phyloP scores from a whole-genome alignment of 2,113 vertebrate genomes.

The Ochotona princeps region DNA sequence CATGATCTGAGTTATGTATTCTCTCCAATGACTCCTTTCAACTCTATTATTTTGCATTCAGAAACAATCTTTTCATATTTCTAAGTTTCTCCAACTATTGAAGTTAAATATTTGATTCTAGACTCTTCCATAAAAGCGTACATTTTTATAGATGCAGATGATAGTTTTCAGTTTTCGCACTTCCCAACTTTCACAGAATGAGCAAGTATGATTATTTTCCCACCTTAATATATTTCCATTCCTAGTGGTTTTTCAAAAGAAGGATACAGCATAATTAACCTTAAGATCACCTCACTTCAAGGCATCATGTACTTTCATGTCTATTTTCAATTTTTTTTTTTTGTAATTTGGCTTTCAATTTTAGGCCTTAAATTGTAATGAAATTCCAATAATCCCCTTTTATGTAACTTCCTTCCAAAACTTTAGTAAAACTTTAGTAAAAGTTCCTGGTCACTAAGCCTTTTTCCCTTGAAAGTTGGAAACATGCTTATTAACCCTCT shows the following conservation, averaged over 20 bases:
- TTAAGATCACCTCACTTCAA: background rate
- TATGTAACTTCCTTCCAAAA: background rate
- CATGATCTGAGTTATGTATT: background rate
- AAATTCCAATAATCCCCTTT: background rate
- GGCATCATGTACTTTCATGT: background rate
- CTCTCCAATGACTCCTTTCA: background rate
- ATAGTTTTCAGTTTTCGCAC: background rate
- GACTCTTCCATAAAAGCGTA: background rate
- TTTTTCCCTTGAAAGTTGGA: background rate
- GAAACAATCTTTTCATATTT: background rate
- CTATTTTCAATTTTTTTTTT: background rate
- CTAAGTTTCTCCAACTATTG: background rate
- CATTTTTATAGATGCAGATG: background rate
- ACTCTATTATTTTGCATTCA: conserved; percentile 3
- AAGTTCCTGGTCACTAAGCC: background rate
- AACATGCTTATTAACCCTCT: background rate
- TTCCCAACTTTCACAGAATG: background rate
- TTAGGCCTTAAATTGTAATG: background rate
- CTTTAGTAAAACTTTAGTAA: no score
- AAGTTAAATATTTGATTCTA: background rate
- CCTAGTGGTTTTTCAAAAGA: background rate
- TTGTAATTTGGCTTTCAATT: background rate
- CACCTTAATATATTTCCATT: background rate
- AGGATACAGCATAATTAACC: background rate
- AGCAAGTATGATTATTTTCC: background rate